Evolutionary conservation across 37 sponge, comb jelly and placozoan genomes (phyloP), one percentile per base, ranked within the genome.

Genomic region (Halisarca cf. caerulea): DNA sequence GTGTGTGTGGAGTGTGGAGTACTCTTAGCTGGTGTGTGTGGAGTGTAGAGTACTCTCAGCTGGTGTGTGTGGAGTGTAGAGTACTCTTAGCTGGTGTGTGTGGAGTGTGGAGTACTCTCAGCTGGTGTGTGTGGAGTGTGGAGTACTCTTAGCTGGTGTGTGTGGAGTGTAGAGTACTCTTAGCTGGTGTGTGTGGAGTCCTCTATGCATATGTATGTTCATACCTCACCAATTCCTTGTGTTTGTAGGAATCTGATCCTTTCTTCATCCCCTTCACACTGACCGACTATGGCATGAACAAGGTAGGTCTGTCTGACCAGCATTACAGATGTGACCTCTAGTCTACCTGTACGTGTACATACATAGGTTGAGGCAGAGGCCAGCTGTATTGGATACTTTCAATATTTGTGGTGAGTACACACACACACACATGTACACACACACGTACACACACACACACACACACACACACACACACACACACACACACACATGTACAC

Each of bases 261-360:
- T 43, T 44, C 77, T 74, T 40, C 77, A 74, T 74, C 36, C 77
- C 77, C 45, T 74, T 74, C 77, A 74, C 77, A 0, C 25, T 74
- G 44, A 74, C 42, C 2, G 77, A 74, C 45, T 74, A 74, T 40
- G 77, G 77, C 15, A 74, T 74, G 77, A 24, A n/a, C 11, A 37
- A 43, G 44, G 77, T 74, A 39, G 41, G 44, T 62, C 6, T 55
- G 17, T 20, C 11, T 55, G 17, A 55, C 57, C 17, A 11, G 57
- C 17, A 55, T 55, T 20, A 11, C 57, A 55, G 17, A n/a, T n/a
- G n/a, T n/a, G n/a, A n/a, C n/a, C n/a, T 20, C 17, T 55, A 17
- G 57, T 55, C 17, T 15, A 59, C 59, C 2, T 9, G 4, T 55
- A n/a, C 24, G 35, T 57, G 21, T 17, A 3, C 79, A 20, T 68